Evolutionary conservation across 2,888 invertebrate genomes (phyloP).

Genomic region (Anorthoa munda): DNA sequence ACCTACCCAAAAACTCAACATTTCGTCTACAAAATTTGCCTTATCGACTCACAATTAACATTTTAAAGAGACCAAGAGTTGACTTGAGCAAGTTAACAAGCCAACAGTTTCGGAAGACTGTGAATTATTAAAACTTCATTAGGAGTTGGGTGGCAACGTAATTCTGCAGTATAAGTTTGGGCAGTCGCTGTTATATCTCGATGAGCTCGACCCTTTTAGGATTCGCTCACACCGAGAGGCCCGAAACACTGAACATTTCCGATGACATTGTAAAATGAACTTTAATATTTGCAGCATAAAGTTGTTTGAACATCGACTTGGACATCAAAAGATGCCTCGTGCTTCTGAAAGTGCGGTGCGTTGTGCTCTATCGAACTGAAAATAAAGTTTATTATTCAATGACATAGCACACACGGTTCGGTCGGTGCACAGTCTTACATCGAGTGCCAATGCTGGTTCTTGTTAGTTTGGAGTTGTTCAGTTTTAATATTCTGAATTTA

Average conservation of each 20-base stretch:
- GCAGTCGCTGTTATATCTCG: slow-evolving; percentile 50
- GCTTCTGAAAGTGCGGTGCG: too few relatives aligned
- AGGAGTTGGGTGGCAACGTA: slow-evolving; percentile 55
- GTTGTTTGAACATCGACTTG: neutral
- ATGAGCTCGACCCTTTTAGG: slow-evolving; percentile 43
- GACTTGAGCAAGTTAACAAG: slow-evolving; percentile 62
- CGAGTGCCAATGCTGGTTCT: slow-evolving; percentile 51
- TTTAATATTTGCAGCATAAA: neutral
- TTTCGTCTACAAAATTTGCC: slow-evolving; percentile 34
- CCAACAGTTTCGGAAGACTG: slow-evolving; percentile 65
- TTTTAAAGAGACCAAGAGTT: slow-evolving; percentile 67
- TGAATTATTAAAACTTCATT: slow-evolving; percentile 73
- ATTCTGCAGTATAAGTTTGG: slow-evolving; percentile 61
- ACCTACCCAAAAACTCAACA: slow-evolving; percentile 7
- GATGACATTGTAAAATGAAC: slow-evolving; percentile 2
- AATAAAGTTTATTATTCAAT: slow-evolving; percentile 35
- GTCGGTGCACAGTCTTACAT: slow-evolving; percentile 41
- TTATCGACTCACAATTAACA: slow-evolving; percentile 70
- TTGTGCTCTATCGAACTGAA: neutral
- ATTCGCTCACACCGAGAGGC: slow-evolving; percentile 19
- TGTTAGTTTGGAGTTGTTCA: slow-evolving; percentile 50
- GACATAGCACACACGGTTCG: slow-evolving; percentile 3
- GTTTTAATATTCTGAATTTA: slow-evolving; percentile 50
- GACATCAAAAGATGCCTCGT: slow-evolving; percentile 19
- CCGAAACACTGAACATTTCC: slow-evolving; percentile 1